Evolutionary conservation across 2,797 vertebrate genomes (phyloP).

Genomic region (Brotula barbata): DNA sequence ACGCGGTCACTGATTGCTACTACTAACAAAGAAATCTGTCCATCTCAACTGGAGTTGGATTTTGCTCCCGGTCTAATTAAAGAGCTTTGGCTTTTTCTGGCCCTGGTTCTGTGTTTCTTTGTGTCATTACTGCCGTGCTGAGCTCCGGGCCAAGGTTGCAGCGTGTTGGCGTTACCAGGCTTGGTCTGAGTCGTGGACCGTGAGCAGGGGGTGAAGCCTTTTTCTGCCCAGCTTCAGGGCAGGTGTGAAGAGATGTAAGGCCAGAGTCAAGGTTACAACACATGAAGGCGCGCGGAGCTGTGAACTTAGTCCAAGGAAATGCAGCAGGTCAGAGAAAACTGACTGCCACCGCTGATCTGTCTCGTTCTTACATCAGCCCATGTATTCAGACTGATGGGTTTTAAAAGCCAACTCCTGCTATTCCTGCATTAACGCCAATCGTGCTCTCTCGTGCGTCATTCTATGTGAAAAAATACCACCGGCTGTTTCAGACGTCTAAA

Average conservation of each 20-base stretch:
- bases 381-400: slow-evolving; percentile 53
- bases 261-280: slow-evolving; percentile 65
- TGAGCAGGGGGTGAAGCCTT: slow-evolving; percentile 37
- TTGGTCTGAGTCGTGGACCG: slow-evolving; percentile 59
- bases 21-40: slow-evolving; percentile 36
- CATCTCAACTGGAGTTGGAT: slow-evolving; percentile 20
- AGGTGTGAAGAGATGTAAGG: slow-evolving; percentile 65
- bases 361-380: slow-evolving; percentile 21
- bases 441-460: slow-evolving; percentile 32
- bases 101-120: slow-evolving; percentile 49
- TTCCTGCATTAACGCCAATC: slow-evolving; percentile 49
- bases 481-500: slow-evolving; percentile 40
- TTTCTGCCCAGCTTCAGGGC: slow-evolving; percentile 59
- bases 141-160: slow-evolving; percentile 68
- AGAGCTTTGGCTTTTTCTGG: slow-evolving; percentile 41
- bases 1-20: too few species aligned
- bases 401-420: slow-evolving; percentile 50
- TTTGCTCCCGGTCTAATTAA: slow-evolving; percentile 57
- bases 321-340: slow-evolving; percentile 1
- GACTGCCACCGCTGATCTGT: too few species aligned
- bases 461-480: slow-evolving; percentile 32
- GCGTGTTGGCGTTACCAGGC: slow-evolving; percentile 63
- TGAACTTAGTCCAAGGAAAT: slow-evolving; percentile 43
- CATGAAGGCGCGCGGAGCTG: slow-evolving; percentile 29
- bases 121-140: slow-evolving; percentile 69